Evolutionary conservation across 2,113 vertebrate species (phyloP).

Genomic region (Megalops atlanticus): DNA sequence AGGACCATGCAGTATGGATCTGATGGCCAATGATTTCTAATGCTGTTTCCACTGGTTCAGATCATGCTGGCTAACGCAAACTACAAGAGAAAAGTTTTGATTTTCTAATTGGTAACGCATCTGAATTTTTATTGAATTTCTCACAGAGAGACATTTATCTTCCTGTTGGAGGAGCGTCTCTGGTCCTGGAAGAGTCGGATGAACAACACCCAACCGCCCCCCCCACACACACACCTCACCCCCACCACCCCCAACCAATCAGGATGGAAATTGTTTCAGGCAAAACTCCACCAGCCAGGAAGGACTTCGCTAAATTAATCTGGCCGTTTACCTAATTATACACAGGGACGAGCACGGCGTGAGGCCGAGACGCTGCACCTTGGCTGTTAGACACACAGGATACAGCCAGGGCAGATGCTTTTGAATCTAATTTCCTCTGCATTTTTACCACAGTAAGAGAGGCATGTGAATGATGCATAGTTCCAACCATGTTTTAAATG

Average conservation of each 20-base stretch:
- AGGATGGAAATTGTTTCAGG: background rate
- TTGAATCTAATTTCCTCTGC: background rate
- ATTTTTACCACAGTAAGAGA: background rate
- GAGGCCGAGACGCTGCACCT: background rate
- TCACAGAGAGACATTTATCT: conserved; percentile 48
- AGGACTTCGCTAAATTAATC: conserved; percentile 13
- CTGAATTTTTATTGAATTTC: conserved; percentile 50
- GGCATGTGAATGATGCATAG: conserved; percentile 6
- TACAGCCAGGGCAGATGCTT: background rate
- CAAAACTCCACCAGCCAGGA: conserved; percentile 7
- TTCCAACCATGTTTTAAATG: conserved; percentile 10
- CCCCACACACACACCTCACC: background rate
- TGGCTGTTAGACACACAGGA: no score
- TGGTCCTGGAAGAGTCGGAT: conserved; percentile 6
- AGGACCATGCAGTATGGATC: background rate
- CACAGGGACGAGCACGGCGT: background rate
- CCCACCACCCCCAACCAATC: background rate
- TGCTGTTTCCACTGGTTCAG: conserved; percentile 1
- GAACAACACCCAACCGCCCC: background rate
- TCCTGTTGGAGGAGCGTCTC: conserved; percentile 32
- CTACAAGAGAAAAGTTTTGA: conserved; percentile 23
- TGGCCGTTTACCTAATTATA: conserved; percentile 12
- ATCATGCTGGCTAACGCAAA: background rate
- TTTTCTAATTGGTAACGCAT: conserved; percentile 43
- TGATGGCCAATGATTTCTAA: conserved; percentile 10